Percentiles rank a stretch among this genome's conserved stretches.
These are phyloP conservation scores for Trachythela sp. DNA, from an alignment of 64 coral and sea anemone species.

Conservation along the genomic window DNA sequence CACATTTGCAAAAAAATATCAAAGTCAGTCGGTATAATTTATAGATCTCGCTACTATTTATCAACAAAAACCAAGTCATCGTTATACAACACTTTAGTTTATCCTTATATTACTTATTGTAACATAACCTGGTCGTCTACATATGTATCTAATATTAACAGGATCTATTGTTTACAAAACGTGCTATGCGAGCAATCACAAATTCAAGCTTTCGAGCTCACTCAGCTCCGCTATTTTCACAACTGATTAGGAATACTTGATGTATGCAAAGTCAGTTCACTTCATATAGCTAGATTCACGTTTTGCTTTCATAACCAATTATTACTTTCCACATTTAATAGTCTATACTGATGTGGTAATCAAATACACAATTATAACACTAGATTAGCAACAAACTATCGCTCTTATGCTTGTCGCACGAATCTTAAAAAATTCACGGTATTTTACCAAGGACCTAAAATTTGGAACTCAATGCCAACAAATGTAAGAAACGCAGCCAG, in stretches of 20 bases:
- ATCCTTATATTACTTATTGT: slow-evolving; percentile 2
- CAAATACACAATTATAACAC: too few species aligned
- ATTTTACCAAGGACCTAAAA: not conserved
- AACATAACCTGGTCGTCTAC: not conserved
- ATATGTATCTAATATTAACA: not conserved
- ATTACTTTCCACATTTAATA: not conserved
- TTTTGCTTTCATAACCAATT: not conserved
- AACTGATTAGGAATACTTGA: not conserved
- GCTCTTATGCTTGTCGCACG: not conserved
- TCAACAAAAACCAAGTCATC: not conserved
- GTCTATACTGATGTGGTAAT: not conserved
- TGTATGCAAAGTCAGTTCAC: not conserved
- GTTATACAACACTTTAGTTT: not conserved
- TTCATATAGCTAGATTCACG: not conserved
- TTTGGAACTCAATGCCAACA: not conserved
- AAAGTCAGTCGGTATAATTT: slow-evolving; percentile 30
- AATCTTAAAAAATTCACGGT: slow-evolving; percentile 1
- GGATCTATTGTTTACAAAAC: not conserved
- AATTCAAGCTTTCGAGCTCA: not conserved
- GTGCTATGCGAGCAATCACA: not conserved
- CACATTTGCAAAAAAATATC: slow-evolving; percentile 31
- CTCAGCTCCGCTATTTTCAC: not conserved
- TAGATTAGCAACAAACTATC: not conserved
- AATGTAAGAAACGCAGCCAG: too few species aligned
- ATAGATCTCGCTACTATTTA: not conserved